Evolutionary conservation across 2,797 vertebrate genomes (phyloP), one percentile per base, ranked within the genome.

Genomic region (Octomys mimax): DNA sequence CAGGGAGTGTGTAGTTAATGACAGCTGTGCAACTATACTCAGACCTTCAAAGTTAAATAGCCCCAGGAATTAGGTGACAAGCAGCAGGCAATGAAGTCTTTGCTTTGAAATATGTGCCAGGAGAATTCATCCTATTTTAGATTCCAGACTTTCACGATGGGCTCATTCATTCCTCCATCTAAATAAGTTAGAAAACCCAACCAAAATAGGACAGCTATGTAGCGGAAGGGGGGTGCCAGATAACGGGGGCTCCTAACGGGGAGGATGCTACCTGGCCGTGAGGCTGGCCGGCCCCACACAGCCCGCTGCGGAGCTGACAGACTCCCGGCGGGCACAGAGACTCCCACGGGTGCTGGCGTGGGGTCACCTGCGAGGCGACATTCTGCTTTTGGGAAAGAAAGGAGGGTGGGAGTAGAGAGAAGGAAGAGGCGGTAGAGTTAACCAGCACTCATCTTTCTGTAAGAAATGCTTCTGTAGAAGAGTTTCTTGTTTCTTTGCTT

Each of bases 21-120:
- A 99, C 99, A 99, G 99, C 99, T 98, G 98, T 99, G 99, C 99
- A 99, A 98, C 99, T 99, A 98, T 99, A 99, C 99, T 98, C 33
- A 97, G 94, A 98, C 97, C 97, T 98, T 98, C 96, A 98, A 97
- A 98, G 97, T 94, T 97, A 98, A 98, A 98, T 97, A 97, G 98
- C 98, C 98, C 99, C 99, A 98, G 98, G 99, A 99, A 99, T 98
- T 92, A 99, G 98, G 96, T 97, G 98, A 98, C 57, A 98, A 98
- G 98, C 98, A 98, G 98, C 98, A 98, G 97, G 95, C 98, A 96
- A 97, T 98, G 96, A 99, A 99, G 98, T 98, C 97, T 99, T 99
- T 99, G 99, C 99, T 99, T 99, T 98, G 99, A 98, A 97, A 96
- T 80, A 97, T 87, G 82, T 91, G 93, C 92, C 96, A 82, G 86